Evolutionary conservation across 2,888 invertebrate species (phyloP), one percentile per base, ranked within the genome.

Genomic region (Loripinus fragilis): DNA sequence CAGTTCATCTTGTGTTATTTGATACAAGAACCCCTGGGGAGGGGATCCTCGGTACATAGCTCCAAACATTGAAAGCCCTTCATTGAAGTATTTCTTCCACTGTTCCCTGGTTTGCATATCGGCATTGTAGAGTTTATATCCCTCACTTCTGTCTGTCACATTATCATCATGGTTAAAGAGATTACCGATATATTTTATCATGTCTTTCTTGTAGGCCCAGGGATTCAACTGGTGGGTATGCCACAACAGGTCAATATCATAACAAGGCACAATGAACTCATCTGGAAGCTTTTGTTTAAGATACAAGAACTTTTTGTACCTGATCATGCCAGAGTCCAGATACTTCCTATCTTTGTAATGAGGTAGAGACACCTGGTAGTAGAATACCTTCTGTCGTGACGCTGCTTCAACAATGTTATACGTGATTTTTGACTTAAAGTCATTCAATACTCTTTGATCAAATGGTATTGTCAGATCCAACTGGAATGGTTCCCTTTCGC

Each of bases 221-320:
- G 93, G 93, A 71, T 92, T 91, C 30, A 94, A 91, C 87, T 94
- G 94, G 87, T 94, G 94, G 0, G 94, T 90, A 85, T 94, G 94
- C 94, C 94, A 94, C 20, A 94, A 89, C 30, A 94, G 86, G 85
- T 94, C 94, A 81, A 94, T 94, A 85, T 94, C 94, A 81, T 94
- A 94, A 85, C 94, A 94, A 0, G 94, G 94, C 25, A 94, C 94
- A 25, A 94, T 87, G 83, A 94, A 94, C 75, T 92, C 90, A 28
- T 91, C 92, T 2, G 93, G 90, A 82, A 94, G 91, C 35, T 91
- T 90, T 78, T 91, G 90, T 85, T 94, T 94, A 66, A 94, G 86
- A 76, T 90, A 90, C 25, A 94, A 86, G 81, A 93, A 94, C 85
- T 93, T 91, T 78, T 91, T 90, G 86, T 94, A 94, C 7, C 93